Evolutionary conservation across 1,140 invertebrate genomes (phyloP), one percentile per base, ranked within the genome.

Genomic region (Goniozus legneri): DNA sequence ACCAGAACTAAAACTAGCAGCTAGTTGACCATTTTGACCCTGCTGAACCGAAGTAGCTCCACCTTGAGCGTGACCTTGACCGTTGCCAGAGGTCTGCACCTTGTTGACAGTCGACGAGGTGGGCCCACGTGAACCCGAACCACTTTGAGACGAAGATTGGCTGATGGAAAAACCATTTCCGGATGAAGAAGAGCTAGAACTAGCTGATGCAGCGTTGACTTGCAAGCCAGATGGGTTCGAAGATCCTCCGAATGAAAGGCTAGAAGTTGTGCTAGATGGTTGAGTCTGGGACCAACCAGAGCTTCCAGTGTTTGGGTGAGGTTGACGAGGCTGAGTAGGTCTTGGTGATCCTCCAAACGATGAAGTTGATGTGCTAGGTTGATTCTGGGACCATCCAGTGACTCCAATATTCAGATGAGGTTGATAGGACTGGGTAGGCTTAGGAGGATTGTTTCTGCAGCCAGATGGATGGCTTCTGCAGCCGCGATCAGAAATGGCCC

Each of bases 1-100:
- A n/a, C 60, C 56, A 8, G 62, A 58, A 36, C 57, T 62, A 16
- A 63, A 58, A 37, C 55, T 60, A 0, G 50, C 63, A 35, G 60
- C 46, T 7, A 47, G 42, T 16, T 60, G 56, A 16, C 51, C 55
- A 12, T 39, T 41, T 8, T 31, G 19, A 30, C 56, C 27, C 32
- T 62, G 47, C 1, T 61, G 58, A 20, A 60, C 32, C 2, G 62
- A 54, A 2, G 53, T 57, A 8, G 60, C 51, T 10, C 42, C 36
- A 14, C 60, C 52, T 32, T 60, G 57, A 12, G 60, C 56, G 13
- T 62, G 52, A 42, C 56, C 57, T 38, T 62, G 33, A n/a, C 55
- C 56, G 41, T 63, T 47, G 2, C 62, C 64, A 3, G 52, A 56
- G 6, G 56, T 54, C 32, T 60, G 37, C 0, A 51, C 48, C 3